Evolutionary conservation across 2,113 vertebrate species (phyloP).

Genomic region (Calidris pygmaea): DNA sequence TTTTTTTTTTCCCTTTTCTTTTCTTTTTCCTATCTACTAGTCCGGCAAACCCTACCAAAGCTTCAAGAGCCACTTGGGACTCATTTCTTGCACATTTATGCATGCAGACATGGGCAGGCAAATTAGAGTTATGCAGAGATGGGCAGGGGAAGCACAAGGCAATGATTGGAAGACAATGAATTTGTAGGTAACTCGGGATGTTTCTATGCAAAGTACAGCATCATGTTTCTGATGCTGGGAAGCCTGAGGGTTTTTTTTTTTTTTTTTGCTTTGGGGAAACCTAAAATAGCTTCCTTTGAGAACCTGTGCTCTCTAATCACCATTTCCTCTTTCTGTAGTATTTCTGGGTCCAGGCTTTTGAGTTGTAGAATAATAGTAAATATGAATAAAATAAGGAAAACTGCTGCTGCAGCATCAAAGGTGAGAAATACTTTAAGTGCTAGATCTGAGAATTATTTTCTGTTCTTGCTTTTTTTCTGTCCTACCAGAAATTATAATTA

Average conservation of each 20-base stretch:
- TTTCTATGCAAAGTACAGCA: background rate
- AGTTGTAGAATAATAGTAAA: background rate
- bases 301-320: background rate
- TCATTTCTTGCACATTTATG: background rate
- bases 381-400: background rate
- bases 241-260: background rate
- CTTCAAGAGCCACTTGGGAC: background rate
- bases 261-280: background rate
- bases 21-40: background rate
- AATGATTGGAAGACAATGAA: constrained; percentile 13
- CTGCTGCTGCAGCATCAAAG: background rate
- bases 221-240: background rate
- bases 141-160: background rate
- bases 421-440: background rate
- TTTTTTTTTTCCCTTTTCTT: background rate
- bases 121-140: background rate
- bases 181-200: background rate
- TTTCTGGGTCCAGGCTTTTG: background rate
- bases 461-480: background rate
- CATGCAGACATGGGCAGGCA: background rate
- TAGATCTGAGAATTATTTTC: background rate
- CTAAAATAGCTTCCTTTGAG: constrained; percentile 25
- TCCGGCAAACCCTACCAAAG: background rate
- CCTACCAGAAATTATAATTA: background rate
- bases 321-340: background rate